Conservation (phyloP, 2,113 vertebrate genomes). For the Tragelaphus buxtoni region DNA sequence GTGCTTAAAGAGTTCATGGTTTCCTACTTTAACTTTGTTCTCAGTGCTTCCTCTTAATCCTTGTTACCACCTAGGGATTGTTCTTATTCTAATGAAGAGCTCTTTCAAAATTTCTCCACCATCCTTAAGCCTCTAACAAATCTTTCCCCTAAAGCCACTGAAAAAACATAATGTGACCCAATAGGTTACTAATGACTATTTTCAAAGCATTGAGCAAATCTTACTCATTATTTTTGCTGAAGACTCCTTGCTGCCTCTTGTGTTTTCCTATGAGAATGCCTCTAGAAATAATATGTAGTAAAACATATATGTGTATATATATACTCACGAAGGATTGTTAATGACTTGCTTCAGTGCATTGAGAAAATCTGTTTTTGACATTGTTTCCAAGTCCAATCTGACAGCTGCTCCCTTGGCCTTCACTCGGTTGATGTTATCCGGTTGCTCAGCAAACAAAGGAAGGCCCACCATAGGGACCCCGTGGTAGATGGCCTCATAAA, state of each 20-base stretch:
- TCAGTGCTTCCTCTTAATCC: neutral
- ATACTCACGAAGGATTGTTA: slow-evolving; percentile 83
- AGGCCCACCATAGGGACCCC: slow-evolving; percentile 84
- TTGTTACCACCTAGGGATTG: neutral
- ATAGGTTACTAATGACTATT: slow-evolving; percentile 80
- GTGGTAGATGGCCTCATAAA: slow-evolving; percentile 83
- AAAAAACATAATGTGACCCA: slow-evolving; percentile 58
- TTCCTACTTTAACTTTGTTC: neutral
- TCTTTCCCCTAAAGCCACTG: neutral
- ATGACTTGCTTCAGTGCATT: slow-evolving; percentile 84
- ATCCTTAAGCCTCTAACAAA: neutral
- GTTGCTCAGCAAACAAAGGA: slow-evolving; percentile 87
- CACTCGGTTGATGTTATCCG: slow-evolving; percentile 82
- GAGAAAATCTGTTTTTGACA: slow-evolving; percentile 65
- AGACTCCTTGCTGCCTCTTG: neutral
- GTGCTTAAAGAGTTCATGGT: neutral
- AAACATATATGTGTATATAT: neutral
- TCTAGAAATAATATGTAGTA: neutral
- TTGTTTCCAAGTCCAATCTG: slow-evolving; percentile 76
- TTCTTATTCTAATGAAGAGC: neutral
- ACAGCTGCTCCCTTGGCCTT: slow-evolving; percentile 82
- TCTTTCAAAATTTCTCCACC: neutral
- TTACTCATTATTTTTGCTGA: neutral
- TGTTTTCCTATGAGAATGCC: neutral
- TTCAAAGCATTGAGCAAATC: slow-evolving; percentile 75